Evolutionary conservation across 2,113 vertebrate genomes (phyloP).

Genomic region (Oncorhynchus nerka): DNA sequence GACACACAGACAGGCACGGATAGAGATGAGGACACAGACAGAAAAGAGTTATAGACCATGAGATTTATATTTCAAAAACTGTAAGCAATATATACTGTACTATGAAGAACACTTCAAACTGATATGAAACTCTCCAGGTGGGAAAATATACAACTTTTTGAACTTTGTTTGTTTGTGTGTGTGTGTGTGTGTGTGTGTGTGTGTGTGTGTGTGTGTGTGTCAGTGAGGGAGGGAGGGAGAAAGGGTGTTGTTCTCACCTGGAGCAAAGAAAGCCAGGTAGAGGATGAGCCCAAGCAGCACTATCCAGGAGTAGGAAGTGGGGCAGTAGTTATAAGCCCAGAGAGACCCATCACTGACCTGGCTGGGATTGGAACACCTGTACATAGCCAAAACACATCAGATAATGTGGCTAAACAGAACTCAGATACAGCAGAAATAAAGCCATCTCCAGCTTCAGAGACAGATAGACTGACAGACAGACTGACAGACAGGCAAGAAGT

Average conservation of each 20-base stretch:
- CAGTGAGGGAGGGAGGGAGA: neutral
- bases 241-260: slow-evolving; percentile 74
- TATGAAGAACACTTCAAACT: neutral
- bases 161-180: neutral
- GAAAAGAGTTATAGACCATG: no score
- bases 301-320: slow-evolving; percentile 90
- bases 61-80: no score
- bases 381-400: slow-evolving; percentile 1
- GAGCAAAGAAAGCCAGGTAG: slow-evolving; percentile 92
- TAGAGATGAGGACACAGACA: neutral
- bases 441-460: neutral
- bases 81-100: no score
- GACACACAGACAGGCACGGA: neutral
- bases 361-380: slow-evolving; percentile 86
- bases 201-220: neutral
- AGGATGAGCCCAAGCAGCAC: slow-evolving; percentile 89
- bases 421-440: neutral
- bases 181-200: neutral
- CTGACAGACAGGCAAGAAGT: neutral
- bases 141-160: neutral
- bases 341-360: slow-evolving; percentile 64
- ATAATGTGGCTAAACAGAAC: neutral
- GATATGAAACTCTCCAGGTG: neutral
- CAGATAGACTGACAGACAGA: neutral
- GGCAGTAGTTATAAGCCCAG: slow-evolving; percentile 98